A percentile compares a stretch with the other conserved stretches of the same genome.
These are phyloP conservation scores for Azorinus chamasolen DNA, from an alignment of 2,888 invertebrate genomes.

Conservation along the genomic window DNA sequence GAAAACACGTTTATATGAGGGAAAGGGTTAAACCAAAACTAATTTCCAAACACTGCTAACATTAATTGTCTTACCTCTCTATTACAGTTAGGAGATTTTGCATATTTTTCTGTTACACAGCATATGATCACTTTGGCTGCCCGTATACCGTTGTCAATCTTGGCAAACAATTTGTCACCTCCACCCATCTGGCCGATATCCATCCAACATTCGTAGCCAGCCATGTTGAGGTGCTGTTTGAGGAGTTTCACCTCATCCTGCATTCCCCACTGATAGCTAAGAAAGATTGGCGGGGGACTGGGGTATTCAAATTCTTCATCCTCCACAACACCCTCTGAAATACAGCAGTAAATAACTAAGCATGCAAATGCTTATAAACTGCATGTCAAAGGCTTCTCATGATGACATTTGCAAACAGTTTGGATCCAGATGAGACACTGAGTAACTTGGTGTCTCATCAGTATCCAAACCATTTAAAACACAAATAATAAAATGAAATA, in stretches of 20 bases:
- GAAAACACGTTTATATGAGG: too few species aligned
- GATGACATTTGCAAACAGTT: too few species aligned
- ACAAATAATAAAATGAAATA: too few species aligned
- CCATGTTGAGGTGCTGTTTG: constrained; percentile 82
- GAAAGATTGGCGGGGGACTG: constrained; percentile 67
- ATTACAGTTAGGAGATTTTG: constrained; percentile 84
- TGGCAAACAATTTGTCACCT: constrained; percentile 84
- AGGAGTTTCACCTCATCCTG: constrained; percentile 83
- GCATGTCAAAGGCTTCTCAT: too few species aligned
- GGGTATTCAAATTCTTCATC: constrained; percentile 70
- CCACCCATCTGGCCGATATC: constrained; percentile 86
- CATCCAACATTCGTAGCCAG: constrained; percentile 84
- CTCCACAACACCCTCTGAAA: constrained; percentile 68
- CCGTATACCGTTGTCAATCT: constrained; percentile 83
- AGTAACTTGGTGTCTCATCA: too few species aligned
- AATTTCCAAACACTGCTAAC: too few species aligned
- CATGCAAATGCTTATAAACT: too few species aligned
- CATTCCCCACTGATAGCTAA: constrained; percentile 83
- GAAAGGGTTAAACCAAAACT: too few species aligned
- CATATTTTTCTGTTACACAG: constrained; percentile 79
- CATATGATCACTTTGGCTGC: constrained; percentile 76
- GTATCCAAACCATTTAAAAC: too few species aligned
- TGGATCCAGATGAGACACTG: too few species aligned
- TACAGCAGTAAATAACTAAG: too few species aligned
- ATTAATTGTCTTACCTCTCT: constrained; percentile 76